Evolutionary conservation across 2,113 vertebrate genomes (phyloP), one percentile per base, ranked within the genome.

Genomic region (Mastomys coucha): DNA sequence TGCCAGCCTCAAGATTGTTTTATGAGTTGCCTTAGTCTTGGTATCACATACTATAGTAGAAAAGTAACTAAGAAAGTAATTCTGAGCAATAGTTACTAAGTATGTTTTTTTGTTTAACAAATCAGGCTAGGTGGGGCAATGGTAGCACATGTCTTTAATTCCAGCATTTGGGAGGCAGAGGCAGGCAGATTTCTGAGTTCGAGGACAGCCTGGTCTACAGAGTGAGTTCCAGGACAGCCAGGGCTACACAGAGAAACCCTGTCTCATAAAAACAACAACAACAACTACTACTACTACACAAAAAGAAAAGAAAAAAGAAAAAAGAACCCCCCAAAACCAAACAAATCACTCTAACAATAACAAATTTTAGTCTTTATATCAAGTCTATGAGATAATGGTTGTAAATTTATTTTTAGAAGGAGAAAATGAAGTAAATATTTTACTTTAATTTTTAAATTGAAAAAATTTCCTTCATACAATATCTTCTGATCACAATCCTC

Each of bases 401-500:
- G 31, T 56, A 36, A 28, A 87, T 56, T 81, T 93, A 87, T 81
- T 75, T 88, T 82, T 53, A 84, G 70, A 91, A 75, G 16, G 88
- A 72, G 89, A 96, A 91, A 70, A 45, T 69, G 36, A 91, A 84
- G 49, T 19, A 77, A 33, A 42, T 22, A 72, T 76, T 72, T 80
- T 26, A 70, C 49, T 72, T 81, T 26, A 73, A 2, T 73, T n/a
- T 39, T 73, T 73, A 42, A 42, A 73, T 73, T 73, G n/a, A 39
- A 39, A 73, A 73, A 73, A 73, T 42, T 7, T 72, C 33, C 33
- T 22, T 73, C 19, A 19, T n/a, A 9, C 70, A 73, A 20, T 39
- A 39, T 10, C 39, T 3, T 22, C 5, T 22, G 17, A 73, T 22
- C 58, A 73, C 17, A 39, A 11, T 42, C 8, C 72, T 42, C 72